Conservation (phyloP, 2,888 invertebrate genomes). For the Sycophila texana region DNA sequence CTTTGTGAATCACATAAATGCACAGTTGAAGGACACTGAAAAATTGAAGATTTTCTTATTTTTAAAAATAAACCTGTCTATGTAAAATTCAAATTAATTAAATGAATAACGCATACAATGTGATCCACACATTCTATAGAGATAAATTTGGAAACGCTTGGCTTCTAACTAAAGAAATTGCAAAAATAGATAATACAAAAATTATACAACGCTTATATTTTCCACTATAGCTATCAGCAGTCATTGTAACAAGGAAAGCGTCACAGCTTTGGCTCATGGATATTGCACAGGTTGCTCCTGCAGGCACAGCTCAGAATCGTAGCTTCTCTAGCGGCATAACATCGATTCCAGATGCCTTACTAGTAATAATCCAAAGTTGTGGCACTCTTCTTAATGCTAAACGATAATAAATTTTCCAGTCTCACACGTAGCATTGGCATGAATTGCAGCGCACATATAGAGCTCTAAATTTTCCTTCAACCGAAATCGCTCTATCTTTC, state of each 20-base stretch:
- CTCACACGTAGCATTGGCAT: not conserved
- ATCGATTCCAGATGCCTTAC: slow-evolving; percentile 25
- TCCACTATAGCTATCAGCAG: slow-evolving; percentile 26
- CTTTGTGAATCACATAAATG: too few species aligned
- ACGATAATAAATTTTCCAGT: not conserved
- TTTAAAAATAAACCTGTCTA: too few species aligned
- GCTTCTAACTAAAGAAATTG: not conserved
- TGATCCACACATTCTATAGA: too few species aligned
- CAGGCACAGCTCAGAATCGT: slow-evolving; percentile 18
- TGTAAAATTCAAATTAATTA: too few species aligned
- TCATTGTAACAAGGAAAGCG: slow-evolving; percentile 35
- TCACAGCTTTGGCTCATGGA: slow-evolving; percentile 50
- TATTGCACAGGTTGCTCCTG: slow-evolving; percentile 23
- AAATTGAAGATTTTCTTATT: too few species aligned
- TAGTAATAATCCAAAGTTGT: slow-evolving; percentile 50
- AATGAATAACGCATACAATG: too few species aligned
- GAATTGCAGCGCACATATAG: too few species aligned
- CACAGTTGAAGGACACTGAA: too few species aligned
- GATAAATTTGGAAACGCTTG: not conserved
- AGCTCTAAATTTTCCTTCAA: too few species aligned
- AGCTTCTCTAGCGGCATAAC: slow-evolving; percentile 14
- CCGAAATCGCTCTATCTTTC: too few species aligned
- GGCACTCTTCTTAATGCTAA: slow-evolving; percentile 28
- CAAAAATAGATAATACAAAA: not conserved
- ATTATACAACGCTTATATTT: slow-evolving; percentile 1